A percentile compares a stretch with the other conserved stretches of the same genome.
Conservation (phyloP, 2,888 invertebrate species). For the Phalera bucephala region DNA sequence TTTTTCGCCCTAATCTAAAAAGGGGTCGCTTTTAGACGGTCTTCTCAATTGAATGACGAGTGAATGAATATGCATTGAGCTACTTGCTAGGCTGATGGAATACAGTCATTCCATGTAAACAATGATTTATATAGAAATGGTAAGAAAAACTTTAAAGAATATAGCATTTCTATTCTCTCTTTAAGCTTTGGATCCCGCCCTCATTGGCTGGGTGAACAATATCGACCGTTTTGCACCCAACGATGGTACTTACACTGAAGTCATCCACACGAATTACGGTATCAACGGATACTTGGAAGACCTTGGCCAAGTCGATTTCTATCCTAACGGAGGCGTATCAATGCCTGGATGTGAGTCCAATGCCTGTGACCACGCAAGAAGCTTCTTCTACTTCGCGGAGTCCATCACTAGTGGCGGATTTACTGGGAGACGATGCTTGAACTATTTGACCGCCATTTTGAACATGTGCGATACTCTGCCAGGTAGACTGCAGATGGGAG, state of each 20-base stretch:
- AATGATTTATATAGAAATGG: too few species aligned
- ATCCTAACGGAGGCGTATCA: constrained; percentile 59
- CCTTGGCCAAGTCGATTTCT: constrained; percentile 58
- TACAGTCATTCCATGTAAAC: too few species aligned
- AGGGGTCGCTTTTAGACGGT: too few species aligned
- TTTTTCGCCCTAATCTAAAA: too few species aligned
- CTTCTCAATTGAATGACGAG: too few species aligned
- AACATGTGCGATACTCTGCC: constrained; percentile 43
- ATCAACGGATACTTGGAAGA: constrained; percentile 52
- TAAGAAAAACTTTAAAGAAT: too few species aligned
- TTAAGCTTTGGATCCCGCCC: constrained; percentile 57
- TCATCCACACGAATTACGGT: constrained; percentile 61
- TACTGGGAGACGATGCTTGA: constrained; percentile 53
- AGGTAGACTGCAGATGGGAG: constrained; percentile 56
- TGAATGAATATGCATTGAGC: too few species aligned
- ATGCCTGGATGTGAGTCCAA: constrained; percentile 62
- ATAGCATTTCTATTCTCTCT: too few species aligned
- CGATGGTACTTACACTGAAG: constrained; percentile 62
- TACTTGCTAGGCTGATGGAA: too few species aligned
- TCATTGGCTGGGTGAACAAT: constrained; percentile 59
- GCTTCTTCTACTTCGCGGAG: constrained; percentile 58
- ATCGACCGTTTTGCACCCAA: constrained; percentile 45
- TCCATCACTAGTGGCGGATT: constrained; percentile 52
- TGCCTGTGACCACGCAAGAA: constrained; percentile 53
- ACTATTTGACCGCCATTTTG: constrained; percentile 51